phyloP scores from a whole-genome alignment of 2,797 vertebrate species.

The Aplochiton taeniatus region DNA sequence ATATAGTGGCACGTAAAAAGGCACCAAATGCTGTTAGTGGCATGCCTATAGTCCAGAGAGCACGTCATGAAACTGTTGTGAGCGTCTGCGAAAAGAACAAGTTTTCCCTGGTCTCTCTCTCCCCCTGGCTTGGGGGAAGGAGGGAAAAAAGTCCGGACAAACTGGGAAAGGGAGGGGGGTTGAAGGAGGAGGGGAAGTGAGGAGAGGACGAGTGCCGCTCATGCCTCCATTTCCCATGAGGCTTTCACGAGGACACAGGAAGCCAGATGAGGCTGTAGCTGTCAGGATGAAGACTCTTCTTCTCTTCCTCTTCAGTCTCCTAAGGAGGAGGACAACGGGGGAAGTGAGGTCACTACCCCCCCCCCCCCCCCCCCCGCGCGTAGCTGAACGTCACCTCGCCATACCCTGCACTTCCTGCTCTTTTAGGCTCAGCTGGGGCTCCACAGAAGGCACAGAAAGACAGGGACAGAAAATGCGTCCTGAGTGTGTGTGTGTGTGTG shows the following conservation, averaged over 20 bases:
- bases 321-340: conserved; percentile 28
- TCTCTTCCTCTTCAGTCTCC: conserved; percentile 24
- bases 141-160: too few species aligned
- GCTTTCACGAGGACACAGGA: conserved; percentile 2
- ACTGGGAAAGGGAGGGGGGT: too few species aligned
- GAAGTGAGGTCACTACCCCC: conserved; percentile 45
- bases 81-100: too few species aligned
- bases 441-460: conserved; percentile 47
- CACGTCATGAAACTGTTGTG: too few species aligned
- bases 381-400: conserved; percentile 55
- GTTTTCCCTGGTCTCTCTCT: too few species aligned
- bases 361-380: conserved; percentile 46
- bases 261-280: background rate
- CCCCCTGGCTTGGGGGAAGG: too few species aligned
- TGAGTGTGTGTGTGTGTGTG: conserved; percentile 6
- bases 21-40: too few species aligned
- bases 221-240: conserved; percentile 9
- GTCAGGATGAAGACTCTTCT: background rate
- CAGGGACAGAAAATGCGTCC: conserved; percentile 59
- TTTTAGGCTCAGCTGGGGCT: conserved; percentile 64
- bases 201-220: background rate
- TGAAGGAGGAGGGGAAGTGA: background rate
- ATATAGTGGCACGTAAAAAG: too few species aligned
- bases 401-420: conserved; percentile 71
- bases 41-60: too few species aligned